phyloP scores from a whole-genome alignment of 1,140 invertebrate genomes.

The Dendrolimus punctatus region DNA sequence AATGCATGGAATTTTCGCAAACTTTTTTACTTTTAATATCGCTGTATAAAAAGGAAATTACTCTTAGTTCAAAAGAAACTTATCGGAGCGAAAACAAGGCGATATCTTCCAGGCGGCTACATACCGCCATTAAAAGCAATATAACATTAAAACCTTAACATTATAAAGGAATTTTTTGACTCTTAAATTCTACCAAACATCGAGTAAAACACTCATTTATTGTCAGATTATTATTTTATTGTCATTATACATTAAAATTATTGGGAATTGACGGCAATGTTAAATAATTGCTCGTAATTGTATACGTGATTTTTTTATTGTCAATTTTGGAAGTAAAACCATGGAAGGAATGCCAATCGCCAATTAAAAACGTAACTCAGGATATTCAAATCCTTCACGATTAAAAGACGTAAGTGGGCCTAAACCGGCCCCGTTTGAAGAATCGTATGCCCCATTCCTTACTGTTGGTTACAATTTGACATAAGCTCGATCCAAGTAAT shows the following conservation, averaged over 20 bases:
- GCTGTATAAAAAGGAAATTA: neutral
- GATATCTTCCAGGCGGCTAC: slow-evolving; percentile 10
- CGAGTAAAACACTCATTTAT: slow-evolving; percentile 32
- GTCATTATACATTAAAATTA: slow-evolving; percentile 22
- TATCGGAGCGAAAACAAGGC: slow-evolving; percentile 22
- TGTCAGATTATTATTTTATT: slow-evolving; percentile 29
- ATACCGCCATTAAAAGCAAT: slow-evolving; percentile 7
- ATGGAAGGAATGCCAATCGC: no score
- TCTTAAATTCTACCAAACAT: slow-evolving; percentile 36
- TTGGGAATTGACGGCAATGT: slow-evolving; percentile 41
- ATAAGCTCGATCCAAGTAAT: no score
- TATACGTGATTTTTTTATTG: slow-evolving; percentile 34
- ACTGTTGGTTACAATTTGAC: no score
- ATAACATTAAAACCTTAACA: slow-evolving; percentile 13
- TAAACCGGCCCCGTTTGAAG: no score
- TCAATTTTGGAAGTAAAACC: slow-evolving; percentile 24
- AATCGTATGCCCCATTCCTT: no score
- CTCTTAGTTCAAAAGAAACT: slow-evolving; percentile 1
- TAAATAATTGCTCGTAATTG: slow-evolving; percentile 44
- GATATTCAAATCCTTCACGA: no score
- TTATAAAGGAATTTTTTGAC: slow-evolving; percentile 12
- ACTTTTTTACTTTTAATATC: slow-evolving; percentile 5
- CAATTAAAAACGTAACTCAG: no score
- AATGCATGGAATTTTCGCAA: slow-evolving; percentile 2
- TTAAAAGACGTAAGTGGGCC: no score